Evolutionary conservation across 2,888 invertebrate genomes (phyloP), one percentile per base, ranked within the genome.

Genomic region (Eurois occulta): DNA sequence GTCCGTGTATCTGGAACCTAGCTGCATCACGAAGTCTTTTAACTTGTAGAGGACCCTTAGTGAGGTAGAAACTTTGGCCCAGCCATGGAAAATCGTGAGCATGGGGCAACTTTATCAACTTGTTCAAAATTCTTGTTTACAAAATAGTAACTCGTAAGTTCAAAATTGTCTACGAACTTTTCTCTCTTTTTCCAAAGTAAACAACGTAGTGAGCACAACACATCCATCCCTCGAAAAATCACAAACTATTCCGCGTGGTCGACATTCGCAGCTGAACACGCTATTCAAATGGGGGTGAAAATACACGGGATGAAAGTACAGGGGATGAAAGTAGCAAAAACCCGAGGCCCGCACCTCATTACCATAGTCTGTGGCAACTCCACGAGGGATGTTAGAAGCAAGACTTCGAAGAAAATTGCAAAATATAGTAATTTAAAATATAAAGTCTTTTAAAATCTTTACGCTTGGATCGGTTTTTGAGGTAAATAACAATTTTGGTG

Each of bases 251-350:
- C 76, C 77, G 86, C 88, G 85, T 84, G 84, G 79, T 87, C 89
- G 86, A 84, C 86, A 89, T 88, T 89, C 80, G 87, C 88, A 87
- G 86, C 87, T 88, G 88, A 90, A 89, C 89, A 90, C 88, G 86
- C 84, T 93, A 94, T 95, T 95, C 93, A 92, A 94, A 95, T 93
- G 78, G 77, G 84, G 86, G 72, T 86, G 86, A 85, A 83, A 83
- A 83, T 83, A 86, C 91, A 87, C 81, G 88, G 90, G 85, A 82
- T 80, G 79, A 82, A 75, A 82, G 90, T 90, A 86, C 89, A 86
- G 88, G 91, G 91, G 92, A 91, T 90, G 90, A 89, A 91, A 92
- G 91, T 91, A 90, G 92, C 94, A 94, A 94, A 94, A 94, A 94
- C 92, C 90, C 91, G 88, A 85, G 52, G 89, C 93, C 92, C 91